A percentile compares a stretch with the other conserved stretches of the same genome.
Evolutionary conservation across 1,140 invertebrate species (phyloP).

Genomic region (Tetragnatha versicolor): DNA sequence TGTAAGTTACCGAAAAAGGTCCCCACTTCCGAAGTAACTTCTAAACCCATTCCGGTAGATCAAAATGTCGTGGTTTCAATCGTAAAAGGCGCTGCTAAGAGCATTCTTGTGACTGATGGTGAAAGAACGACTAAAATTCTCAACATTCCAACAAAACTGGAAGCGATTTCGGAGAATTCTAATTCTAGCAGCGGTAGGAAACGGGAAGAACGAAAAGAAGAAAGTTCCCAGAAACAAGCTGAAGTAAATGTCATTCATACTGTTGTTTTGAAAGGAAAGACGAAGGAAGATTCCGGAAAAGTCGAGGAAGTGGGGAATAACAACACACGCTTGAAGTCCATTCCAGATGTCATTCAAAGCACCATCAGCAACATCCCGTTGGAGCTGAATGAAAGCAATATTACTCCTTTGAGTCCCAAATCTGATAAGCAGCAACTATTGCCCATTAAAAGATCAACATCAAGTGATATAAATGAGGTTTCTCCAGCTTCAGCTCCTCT

Average conservation of each 20-base stretch:
- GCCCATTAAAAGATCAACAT: too few species aligned
- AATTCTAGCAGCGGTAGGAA: neutral
- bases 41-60: conserved; percentile 25
- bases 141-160: neutral
- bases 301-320: too few species aligned
- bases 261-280: conserved; percentile 32
- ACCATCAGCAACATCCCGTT: neutral
- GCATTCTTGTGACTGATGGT: neutral
- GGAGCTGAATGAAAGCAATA: neutral
- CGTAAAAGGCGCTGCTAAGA: neutral
- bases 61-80: conserved; percentile 27
- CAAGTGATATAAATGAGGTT: too few species aligned
- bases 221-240: neutral
- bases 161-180: too few species aligned
- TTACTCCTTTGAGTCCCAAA: too few species aligned
- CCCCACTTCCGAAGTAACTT: neutral
- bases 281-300: neutral
- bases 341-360: conserved; percentile 42
- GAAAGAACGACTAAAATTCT: neutral
- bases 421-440: too few species aligned
- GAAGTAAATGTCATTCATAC: conserved; percentile 24
- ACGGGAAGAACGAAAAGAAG: neutral
- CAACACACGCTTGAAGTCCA: conserved; percentile 40
- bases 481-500: too few species aligned
- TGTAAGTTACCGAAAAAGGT: conserved; percentile 36